Conservation (phyloP, 2,797 vertebrate species). For the Ispidina lecontei region DNA sequence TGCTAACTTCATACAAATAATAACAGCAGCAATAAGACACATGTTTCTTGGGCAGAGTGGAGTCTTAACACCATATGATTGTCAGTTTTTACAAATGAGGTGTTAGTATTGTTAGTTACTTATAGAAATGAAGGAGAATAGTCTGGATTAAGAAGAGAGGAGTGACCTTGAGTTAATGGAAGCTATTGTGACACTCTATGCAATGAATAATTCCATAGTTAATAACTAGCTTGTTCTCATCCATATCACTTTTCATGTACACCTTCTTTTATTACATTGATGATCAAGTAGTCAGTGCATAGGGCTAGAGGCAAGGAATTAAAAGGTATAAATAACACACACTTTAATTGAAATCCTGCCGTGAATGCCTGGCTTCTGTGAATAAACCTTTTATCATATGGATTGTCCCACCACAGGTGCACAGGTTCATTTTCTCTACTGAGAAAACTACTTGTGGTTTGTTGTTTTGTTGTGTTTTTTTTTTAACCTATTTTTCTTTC, state of each 20-base stretch:
- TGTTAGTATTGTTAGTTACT: background rate
- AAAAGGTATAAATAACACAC: slow-evolving; percentile 47
- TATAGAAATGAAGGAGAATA: background rate
- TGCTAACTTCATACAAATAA: background rate
- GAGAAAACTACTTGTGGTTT: background rate
- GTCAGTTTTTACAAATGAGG: background rate
- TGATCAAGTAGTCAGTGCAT: background rate
- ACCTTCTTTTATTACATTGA: background rate
- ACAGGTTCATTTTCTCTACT: background rate
- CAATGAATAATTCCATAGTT: background rate
- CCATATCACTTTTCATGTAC: background rate
- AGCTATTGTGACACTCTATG: background rate
- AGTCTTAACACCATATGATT: background rate
- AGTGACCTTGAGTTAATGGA: slow-evolving; percentile 16
- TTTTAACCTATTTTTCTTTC: background rate
- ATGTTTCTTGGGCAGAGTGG: background rate
- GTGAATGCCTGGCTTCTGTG: background rate
- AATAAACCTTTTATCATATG: slow-evolving; percentile 27
- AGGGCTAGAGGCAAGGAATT: slow-evolving; percentile 25
- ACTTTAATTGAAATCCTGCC: slow-evolving; percentile 40
- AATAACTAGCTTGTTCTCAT: slow-evolving; percentile 9
- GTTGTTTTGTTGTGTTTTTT: background rate
- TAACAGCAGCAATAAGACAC: background rate
- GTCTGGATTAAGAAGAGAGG: background rate
- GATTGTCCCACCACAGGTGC: background rate